Conservation (phyloP, 2,888 invertebrate genomes). For the Erynnis tages region DNA sequence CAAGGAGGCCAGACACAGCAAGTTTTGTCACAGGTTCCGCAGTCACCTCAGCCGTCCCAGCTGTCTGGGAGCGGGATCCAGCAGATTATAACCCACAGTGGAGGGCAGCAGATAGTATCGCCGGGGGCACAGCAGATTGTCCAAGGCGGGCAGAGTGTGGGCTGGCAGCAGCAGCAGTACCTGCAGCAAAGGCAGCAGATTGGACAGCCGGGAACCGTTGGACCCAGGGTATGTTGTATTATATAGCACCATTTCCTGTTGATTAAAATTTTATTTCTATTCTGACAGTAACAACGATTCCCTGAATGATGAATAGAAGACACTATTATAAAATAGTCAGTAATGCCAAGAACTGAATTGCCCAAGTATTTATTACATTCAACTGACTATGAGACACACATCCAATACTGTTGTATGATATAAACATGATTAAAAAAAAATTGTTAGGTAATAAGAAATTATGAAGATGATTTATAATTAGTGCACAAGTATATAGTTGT, state of each 20-base stretch:
- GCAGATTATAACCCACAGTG: constrained; percentile 76
- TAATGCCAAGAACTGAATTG: too few species aligned
- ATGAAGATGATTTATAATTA: too few species aligned
- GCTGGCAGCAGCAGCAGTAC: constrained; percentile 77
- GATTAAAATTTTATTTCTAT: too few species aligned
- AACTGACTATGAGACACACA: too few species aligned
- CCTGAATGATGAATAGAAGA: too few species aligned
- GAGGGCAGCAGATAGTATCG: constrained; percentile 73
- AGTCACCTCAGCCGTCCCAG: constrained; percentile 65
- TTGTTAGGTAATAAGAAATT: too few species aligned
- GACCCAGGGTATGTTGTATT: constrained; percentile 65
- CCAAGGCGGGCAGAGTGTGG: constrained; percentile 70
- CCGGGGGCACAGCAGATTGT: constrained; percentile 72
- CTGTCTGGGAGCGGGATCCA: constrained; percentile 67
- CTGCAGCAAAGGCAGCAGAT: constrained; percentile 76
- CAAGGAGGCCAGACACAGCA: constrained; percentile 66
- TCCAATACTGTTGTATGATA: too few species aligned
- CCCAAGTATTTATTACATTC: too few species aligned
- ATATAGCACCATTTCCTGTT: not conserved
- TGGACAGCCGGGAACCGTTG: constrained; percentile 75
- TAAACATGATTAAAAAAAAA: too few species aligned
- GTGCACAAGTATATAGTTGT: too few species aligned
- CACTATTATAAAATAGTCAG: too few species aligned
- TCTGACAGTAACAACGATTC: too few species aligned
- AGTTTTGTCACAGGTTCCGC: constrained; percentile 68